Conservation (phyloP, 2,888 invertebrate genomes). For the Melanargia galathea region DNA sequence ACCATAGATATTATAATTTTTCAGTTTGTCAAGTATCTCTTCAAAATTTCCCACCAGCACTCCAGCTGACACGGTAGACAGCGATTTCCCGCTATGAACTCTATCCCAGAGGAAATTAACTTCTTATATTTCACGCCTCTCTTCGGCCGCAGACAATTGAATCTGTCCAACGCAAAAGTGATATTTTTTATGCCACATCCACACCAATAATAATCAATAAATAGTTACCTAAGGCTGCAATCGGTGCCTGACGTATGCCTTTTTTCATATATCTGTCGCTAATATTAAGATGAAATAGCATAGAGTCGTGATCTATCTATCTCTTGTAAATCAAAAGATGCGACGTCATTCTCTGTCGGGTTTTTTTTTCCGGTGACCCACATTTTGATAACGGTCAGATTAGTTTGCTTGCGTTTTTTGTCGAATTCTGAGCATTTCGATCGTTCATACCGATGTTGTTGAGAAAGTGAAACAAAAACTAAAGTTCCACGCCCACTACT, state of each 20-base stretch:
- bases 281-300: too few relatives aligned
- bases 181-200: conserved; percentile 59
- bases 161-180: conserved; percentile 62
- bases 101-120: conserved; percentile 73
- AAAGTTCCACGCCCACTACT: conserved; percentile 9
- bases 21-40: not conserved
- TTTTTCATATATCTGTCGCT: not conserved
- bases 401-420: conserved; percentile 41
- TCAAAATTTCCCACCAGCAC: not conserved
- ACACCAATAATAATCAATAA: conserved; percentile 40
- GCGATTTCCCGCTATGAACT: conserved; percentile 60
- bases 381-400: conserved; percentile 51
- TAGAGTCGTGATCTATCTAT: not conserved
- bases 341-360: conserved; percentile 44
- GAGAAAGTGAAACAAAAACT: conserved; percentile 25
- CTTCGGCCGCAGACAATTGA: conserved; percentile 60
- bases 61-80: conserved; percentile 46
- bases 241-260: too few relatives aligned
- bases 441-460: conserved; percentile 16
- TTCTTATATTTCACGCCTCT: conserved; percentile 68
- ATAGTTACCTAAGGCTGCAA: too few relatives aligned
- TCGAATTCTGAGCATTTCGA: conserved; percentile 19
- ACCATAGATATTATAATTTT: too few relatives aligned
- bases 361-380: conserved; percentile 50
- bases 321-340: conserved; percentile 23